Evolutionary conservation across 2,888 invertebrate genomes (phyloP).

Genomic region (Gnatocerus cornutus): DNA sequence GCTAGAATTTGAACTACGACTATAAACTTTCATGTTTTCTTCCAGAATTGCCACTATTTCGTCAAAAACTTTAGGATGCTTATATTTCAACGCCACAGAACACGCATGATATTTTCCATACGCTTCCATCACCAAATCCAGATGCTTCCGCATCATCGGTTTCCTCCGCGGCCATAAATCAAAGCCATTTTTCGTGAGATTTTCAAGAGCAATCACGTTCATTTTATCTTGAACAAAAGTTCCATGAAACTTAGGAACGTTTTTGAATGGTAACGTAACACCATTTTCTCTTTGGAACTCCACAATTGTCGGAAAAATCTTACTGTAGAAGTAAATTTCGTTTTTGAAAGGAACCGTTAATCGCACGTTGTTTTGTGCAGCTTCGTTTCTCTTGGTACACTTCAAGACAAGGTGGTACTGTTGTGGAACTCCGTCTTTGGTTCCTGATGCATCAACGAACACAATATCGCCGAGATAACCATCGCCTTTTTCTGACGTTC

Average conservation of each 20-base stretch:
- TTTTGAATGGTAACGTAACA: background rate
- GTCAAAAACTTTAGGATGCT: conserved; percentile 20
- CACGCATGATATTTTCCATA: conserved; percentile 52
- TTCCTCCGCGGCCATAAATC: conserved; percentile 52
- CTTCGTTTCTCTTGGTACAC: conserved; percentile 20
- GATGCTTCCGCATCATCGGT: conserved; percentile 57
- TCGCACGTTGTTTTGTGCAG: background rate
- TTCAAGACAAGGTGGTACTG: conserved; percentile 32
- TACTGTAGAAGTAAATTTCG: conserved; percentile 2
- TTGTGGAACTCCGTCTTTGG: background rate
- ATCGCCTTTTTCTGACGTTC: conserved; percentile 41
- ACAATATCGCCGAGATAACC: conserved; percentile 36
- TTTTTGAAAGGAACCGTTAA: background rate
- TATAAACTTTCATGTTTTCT: background rate
- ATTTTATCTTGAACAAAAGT: conserved; percentile 30
- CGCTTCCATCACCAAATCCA: conserved; percentile 55
- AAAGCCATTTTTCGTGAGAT: conserved; percentile 55
- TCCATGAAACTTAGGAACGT: conserved; percentile 31
- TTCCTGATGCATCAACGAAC: conserved; percentile 5
- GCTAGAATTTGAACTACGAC: too few relatives aligned
- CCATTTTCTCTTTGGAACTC: conserved; percentile 22
- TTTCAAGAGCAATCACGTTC: conserved; percentile 56
- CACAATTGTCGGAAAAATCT: conserved; percentile 15
- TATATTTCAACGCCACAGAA: conserved; percentile 50
- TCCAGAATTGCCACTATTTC: background rate